Conservation (phyloP, 2,888 invertebrate genomes). For the Theristus sp. region DNA sequence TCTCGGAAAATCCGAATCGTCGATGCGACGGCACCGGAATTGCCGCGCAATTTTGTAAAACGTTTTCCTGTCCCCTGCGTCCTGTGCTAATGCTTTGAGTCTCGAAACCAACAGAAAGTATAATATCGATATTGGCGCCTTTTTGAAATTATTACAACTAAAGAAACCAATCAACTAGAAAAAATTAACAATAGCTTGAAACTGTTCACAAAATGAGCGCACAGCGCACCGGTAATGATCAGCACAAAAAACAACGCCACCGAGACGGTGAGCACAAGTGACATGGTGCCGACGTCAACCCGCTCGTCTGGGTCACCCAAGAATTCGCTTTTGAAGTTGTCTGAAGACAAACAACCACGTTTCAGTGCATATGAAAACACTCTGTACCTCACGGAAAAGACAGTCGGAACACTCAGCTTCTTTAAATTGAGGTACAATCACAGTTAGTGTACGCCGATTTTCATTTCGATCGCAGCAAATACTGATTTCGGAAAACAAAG, state of each 20-base stretch:
- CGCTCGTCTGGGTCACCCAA: conserved; percentile 19
- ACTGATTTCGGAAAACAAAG: not conserved
- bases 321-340: conserved; percentile 19
- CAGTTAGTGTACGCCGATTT: not conserved
- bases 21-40: no score
- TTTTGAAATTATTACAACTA: no score
- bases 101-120: no score
- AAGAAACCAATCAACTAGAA: no score
- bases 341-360: not conserved
- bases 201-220: not conserved
- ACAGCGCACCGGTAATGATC: not conserved
- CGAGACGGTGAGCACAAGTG: not conserved
- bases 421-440: no score
- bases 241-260: not conserved
- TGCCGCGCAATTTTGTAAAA: no score
- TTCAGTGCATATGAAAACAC: not conserved
- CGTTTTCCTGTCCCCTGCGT: no score
- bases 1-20: no score
- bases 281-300: not conserved
- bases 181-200: not conserved
- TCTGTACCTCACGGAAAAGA: no score
- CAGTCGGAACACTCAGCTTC: no score
- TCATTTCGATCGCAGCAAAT: not conserved
- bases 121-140: no score
- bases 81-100: no score